Conservation (phyloP, 1,140 invertebrate species). For the Kradibia gibbosae region DNA sequence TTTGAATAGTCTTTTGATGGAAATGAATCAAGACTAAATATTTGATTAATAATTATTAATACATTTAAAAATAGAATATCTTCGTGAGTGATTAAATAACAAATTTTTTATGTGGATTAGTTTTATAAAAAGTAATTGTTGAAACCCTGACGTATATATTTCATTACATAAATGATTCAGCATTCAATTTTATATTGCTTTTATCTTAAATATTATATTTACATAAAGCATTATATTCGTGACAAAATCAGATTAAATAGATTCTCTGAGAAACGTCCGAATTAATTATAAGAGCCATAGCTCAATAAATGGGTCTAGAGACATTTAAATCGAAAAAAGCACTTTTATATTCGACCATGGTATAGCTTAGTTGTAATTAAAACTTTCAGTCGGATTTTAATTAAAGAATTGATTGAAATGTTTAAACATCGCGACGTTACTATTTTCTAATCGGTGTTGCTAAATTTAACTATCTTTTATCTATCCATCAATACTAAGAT, state of each 20-base stretch:
- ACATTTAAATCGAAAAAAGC: conserved; percentile 16
- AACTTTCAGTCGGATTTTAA: conserved; percentile 29
- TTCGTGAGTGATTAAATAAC: too few species aligned
- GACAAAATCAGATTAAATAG: not conserved
- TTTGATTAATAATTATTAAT: too few species aligned
- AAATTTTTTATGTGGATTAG: too few species aligned
- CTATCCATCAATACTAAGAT: not conserved
- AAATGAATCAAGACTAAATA: too few species aligned
- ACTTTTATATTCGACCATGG: not conserved
- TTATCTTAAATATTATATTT: too few species aligned
- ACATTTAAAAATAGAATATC: too few species aligned
- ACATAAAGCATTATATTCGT: too few species aligned
- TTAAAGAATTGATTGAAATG: conserved; percentile 27
- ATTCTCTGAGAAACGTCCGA: not conserved
- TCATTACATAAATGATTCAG: too few species aligned
- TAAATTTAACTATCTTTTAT: conserved; percentile 17
- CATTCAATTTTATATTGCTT: too few species aligned
- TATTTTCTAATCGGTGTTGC: not conserved
- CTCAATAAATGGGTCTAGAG: not conserved
- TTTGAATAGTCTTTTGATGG: too few species aligned
- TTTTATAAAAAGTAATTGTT: too few species aligned
- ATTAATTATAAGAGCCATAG: not conserved
- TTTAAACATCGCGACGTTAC: not conserved
- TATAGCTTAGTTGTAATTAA: conserved; percentile 1
- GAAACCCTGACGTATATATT: too few species aligned